Conservation (phyloP, 2,797 vertebrate genomes). For the Nasua narica region DNA sequence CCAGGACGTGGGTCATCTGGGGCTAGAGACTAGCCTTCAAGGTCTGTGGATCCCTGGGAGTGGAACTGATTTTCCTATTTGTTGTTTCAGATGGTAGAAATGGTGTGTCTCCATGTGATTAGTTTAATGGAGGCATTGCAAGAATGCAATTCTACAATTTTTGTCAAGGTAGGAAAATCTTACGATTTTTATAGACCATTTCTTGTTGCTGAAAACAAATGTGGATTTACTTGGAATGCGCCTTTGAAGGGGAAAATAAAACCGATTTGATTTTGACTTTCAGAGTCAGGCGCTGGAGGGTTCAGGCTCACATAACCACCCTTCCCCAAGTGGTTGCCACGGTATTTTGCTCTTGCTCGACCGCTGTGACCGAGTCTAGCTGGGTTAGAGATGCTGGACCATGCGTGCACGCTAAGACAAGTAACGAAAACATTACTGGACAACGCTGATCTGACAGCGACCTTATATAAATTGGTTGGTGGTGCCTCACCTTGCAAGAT, state of each 20-base stretch:
- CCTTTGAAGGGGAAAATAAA: slow-evolving; percentile 33
- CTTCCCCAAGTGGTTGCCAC: not conserved
- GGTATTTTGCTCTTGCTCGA: not conserved
- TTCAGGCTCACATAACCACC: not conserved
- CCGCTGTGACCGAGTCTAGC: not conserved
- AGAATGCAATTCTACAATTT: slow-evolving; percentile 99
- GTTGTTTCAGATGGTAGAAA: slow-evolving; percentile 95
- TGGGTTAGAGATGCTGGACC: not conserved
- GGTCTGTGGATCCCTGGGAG: not conserved
- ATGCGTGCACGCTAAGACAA: not conserved
- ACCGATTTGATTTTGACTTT: not conserved
- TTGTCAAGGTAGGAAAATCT: slow-evolving; percentile 93
- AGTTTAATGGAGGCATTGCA: slow-evolving; percentile 99
- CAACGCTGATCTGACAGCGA: not conserved
- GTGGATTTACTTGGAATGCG: not conserved
- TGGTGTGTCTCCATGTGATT: slow-evolving; percentile 99
- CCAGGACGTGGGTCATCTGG: not conserved
- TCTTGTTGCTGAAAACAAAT: slow-evolving; percentile 32
- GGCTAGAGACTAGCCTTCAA: not conserved
- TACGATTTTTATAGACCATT: slow-evolving; percentile 9
- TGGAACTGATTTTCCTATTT: slow-evolving; percentile 60
- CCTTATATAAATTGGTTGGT: not conserved
- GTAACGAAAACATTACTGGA: not conserved
- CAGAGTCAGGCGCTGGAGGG: not conserved
- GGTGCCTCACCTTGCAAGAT: not conserved